These are phyloP conservation scores for Nannospalax galili DNA, from an alignment of 2,113 vertebrate species.

Conservation along the genomic window DNA sequence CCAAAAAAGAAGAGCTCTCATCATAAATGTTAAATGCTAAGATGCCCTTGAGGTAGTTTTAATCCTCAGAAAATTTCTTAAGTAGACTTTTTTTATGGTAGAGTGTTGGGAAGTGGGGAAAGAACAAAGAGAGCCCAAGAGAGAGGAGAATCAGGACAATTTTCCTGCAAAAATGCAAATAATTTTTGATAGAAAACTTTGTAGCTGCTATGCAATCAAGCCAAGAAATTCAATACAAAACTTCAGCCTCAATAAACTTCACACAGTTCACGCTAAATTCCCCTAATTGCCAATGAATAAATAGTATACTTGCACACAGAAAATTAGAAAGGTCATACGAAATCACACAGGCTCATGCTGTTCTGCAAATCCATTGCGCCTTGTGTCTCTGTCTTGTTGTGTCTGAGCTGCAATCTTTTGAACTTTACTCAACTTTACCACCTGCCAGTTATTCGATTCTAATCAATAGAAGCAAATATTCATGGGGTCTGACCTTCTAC, in stretches of 20 bases:
- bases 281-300: constrained; percentile 66
- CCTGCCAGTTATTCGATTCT: constrained; percentile 69
- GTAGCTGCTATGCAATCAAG: background rate
- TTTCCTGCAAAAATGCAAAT: constrained; percentile 30
- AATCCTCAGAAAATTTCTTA: constrained; percentile 49
- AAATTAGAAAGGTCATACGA: constrained; percentile 72
- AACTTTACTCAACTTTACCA: constrained; percentile 80
- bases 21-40: constrained; percentile 37
- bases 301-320: background rate
- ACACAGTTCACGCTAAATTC: constrained; percentile 43
- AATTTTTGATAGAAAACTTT: constrained; percentile 15
- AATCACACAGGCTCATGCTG: constrained; percentile 67
- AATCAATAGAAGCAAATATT: constrained; percentile 75
- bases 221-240: constrained; percentile 62
- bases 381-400: constrained; percentile 33
- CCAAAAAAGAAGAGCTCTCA: constrained; percentile 17
- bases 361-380: constrained; percentile 57
- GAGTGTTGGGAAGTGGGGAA: background rate
- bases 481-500: constrained; percentile 67
- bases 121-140: background rate
- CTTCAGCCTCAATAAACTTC: constrained; percentile 40
- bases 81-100: background rate
- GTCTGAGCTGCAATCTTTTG: constrained; percentile 70
- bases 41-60: constrained; percentile 29
- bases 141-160: constrained; percentile 17